Evolutionary conservation across 1,140 invertebrate species (phyloP).

Genomic region (Euglossa dilemma): DNA sequence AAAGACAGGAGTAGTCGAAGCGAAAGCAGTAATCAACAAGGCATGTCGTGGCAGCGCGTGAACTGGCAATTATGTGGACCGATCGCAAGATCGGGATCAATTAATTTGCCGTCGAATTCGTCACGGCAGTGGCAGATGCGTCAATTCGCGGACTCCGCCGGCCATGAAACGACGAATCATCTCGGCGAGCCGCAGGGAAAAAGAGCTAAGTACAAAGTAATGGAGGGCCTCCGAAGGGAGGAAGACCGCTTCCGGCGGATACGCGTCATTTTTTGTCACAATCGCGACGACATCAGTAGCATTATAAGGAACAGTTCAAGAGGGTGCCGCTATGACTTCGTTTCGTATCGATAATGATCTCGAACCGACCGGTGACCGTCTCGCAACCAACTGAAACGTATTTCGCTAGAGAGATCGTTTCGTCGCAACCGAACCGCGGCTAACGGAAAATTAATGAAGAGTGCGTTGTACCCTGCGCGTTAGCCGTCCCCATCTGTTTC

Average conservation of each 20-base stretch:
- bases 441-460: slow-evolving; percentile 58
- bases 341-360: slow-evolving; percentile 81
- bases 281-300: slow-evolving; percentile 77
- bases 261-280: slow-evolving; percentile 82
- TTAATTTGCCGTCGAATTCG: slow-evolving; percentile 63
- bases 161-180: slow-evolving; percentile 73
- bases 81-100: slow-evolving; percentile 51
- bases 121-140: slow-evolving; percentile 62
- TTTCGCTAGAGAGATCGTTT: slow-evolving; percentile 37
- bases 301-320: slow-evolving; percentile 70
- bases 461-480: slow-evolving; percentile 25
- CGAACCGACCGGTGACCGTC: slow-evolving; percentile 75
- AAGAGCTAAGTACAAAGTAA: slow-evolving; percentile 76
- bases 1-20: too few relatives aligned
- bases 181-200: slow-evolving; percentile 54
- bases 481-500: slow-evolving; percentile 50
- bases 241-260: slow-evolving; percentile 79
- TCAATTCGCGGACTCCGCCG: slow-evolving; percentile 13
- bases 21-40: neutral
- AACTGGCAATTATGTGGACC: slow-evolving; percentile 6
- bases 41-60: neutral
- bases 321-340: slow-evolving; percentile 39
- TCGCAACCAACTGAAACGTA: slow-evolving; percentile 43
- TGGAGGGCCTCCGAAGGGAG: slow-evolving; percentile 62
- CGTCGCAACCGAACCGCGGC: slow-evolving; percentile 40